Base-by-base conservation (phyloP, 2,113 vertebrate genomes). In the Pagrus major region DNA sequence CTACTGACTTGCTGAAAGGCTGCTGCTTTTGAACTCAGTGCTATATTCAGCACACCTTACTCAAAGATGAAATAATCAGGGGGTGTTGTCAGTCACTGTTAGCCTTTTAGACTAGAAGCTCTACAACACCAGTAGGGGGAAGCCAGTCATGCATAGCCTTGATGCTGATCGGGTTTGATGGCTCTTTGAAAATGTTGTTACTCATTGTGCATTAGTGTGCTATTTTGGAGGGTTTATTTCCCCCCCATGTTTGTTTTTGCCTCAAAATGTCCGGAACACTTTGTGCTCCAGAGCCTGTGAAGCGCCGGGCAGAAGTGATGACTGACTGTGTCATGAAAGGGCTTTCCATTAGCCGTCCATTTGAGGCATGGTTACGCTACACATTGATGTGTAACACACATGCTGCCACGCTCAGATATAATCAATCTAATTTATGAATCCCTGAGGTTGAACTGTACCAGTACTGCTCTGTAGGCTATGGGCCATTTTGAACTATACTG, bases 241-340 rank as follows among this genome's bases (percentile, higher is more conserved):
- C 21, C 58, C 31, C 65, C 41, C 69, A 9, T 76, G 68, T 87
- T 82, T 89, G 25, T 85, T 85, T 86, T 84, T 7, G 16, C 72
- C 84, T 87, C 31, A 71, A 83, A 84, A 83, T 39, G 79, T 88
- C 85, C 85, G 60, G 59, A 90, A 79, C 61, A 80, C 67, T 87
- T 85, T 81, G 74, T 75, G 74, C 79, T 83, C 1, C 3, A 6
- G 37, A 72, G 63, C 49, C 70, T 5, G 2, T 35, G 72, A 71
- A 49, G 81, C 21, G n/a, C 21, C 10, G 3, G 49, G 25, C 59
- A 51, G 27, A 74, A 63, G 77, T 65, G 87, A 80, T 59, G 76
- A 81, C 76, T 61, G 76, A 81, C 76, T 61, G 73, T 51, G 39
- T 49, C 58, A 55, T 71, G 31, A 79, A 66, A 61, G 70, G 49